Evolutionary conservation across 1,140 invertebrate species (phyloP).

Genomic region (Drosophila carrolli): DNA sequence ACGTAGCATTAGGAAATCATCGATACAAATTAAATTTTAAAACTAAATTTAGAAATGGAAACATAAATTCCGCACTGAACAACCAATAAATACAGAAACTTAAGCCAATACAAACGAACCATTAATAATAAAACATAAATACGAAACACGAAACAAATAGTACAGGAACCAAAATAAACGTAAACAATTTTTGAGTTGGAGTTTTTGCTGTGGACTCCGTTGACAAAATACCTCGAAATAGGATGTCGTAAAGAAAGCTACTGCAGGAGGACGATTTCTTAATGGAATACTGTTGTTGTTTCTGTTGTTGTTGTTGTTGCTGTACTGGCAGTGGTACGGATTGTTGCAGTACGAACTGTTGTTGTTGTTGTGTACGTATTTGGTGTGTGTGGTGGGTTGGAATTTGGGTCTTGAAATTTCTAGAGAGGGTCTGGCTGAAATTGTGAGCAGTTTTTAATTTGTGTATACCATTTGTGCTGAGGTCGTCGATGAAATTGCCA

Average conservation of each 20-base stretch:
- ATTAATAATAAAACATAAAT: conserved; percentile 18
- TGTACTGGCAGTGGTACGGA: conserved; percentile 45
- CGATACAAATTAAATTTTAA: background rate
- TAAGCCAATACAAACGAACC: conserved; percentile 27
- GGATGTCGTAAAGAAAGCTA: conserved; percentile 84
- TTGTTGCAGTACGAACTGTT: conserved; percentile 54
- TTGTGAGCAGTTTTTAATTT: conserved; percentile 57
- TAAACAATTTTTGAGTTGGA: conserved; percentile 63
- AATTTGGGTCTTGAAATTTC: conserved; percentile 82
- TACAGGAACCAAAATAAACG: conserved; percentile 49
- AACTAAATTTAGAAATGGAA: conserved; percentile 13
- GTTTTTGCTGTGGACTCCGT: conserved; percentile 63
- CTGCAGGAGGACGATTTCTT: conserved; percentile 85
- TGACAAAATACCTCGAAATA: conserved; percentile 85
- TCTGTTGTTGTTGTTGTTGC: conserved; percentile 54
- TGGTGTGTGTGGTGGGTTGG: conserved; percentile 72
- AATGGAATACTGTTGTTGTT: conserved; percentile 79
- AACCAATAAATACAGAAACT: conserved; percentile 13
- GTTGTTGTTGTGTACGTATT: conserved; percentile 71
- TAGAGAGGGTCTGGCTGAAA: conserved; percentile 78
- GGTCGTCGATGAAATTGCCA: conserved; percentile 41
- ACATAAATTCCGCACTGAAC: conserved; percentile 3
- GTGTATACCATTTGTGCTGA: conserved; percentile 74
- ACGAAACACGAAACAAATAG: conserved; percentile 13
- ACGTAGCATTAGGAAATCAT: conserved; percentile 15